phyloP scores from a whole-genome alignment of 2,797 vertebrate species.

The Pagetopsis macropterus region DNA sequence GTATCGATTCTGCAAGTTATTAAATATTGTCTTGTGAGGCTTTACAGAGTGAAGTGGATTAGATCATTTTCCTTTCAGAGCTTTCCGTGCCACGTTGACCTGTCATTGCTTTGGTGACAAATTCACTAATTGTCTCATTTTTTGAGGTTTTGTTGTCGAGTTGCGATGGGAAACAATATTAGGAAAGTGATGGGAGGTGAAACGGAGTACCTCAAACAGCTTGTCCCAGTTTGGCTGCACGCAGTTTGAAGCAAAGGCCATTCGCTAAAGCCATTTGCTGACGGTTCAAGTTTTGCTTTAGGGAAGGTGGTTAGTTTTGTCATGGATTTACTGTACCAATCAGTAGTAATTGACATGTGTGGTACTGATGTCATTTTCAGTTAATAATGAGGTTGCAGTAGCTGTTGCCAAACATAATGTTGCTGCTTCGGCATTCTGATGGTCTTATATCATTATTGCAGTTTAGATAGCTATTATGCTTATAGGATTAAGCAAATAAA shows the following conservation, averaged over 20 bases:
- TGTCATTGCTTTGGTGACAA: slow-evolving; percentile 43
- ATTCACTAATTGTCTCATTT: slow-evolving; percentile 45
- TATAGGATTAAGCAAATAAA: too few species aligned
- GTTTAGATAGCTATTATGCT: too few species aligned
- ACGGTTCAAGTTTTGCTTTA: neutral
- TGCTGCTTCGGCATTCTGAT: neutral
- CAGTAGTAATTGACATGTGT: neutral
- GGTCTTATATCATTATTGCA: too few species aligned
- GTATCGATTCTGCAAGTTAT: slow-evolving; percentile 63
- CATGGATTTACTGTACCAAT: neutral
- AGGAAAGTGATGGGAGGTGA: slow-evolving; percentile 23
- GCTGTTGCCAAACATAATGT: neutral
- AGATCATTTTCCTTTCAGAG: slow-evolving; percentile 63
- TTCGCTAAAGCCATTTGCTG: neutral
- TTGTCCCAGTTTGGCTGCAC: slow-evolving; percentile 11
- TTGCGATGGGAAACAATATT: slow-evolving; percentile 48
- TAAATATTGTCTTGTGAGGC: slow-evolving; percentile 53
- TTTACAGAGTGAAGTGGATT: slow-evolving; percentile 50
- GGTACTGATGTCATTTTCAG: too few species aligned
- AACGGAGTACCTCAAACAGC: slow-evolving; percentile 31
- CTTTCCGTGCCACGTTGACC: slow-evolving; percentile 50
- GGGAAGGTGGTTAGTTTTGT: neutral
- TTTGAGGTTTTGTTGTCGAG: slow-evolving; percentile 26
- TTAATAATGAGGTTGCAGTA: too few species aligned
- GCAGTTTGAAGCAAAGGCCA: neutral